Base-by-base conservation (phyloP, 1,140 invertebrate species). In the Anadara kagoshimensis region DNA sequence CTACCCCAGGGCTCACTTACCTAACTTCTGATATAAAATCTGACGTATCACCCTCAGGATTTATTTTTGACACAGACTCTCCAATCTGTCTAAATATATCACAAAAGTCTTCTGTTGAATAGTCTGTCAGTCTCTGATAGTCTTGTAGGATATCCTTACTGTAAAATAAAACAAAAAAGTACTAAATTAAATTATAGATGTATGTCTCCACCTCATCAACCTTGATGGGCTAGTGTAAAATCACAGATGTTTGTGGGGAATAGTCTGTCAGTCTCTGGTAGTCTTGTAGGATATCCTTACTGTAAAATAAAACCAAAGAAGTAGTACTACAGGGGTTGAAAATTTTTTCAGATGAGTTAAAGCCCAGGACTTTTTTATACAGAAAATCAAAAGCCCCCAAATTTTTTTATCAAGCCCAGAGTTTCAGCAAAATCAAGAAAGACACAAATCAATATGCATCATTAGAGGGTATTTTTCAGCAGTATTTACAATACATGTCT, bases 81-180 rank as follows among this genome's bases (percentile, higher is more conserved):
- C 69, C 65, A 0, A 90, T 87, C 51, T 78, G 75, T 8, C 74
- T 76, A 24, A 87, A 84, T 8, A 88, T 76, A 51, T 86, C 72
- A 54, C 78, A 78, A 73, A 83, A 89, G 14, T 84, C 81, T 44
- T 82, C 77, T 49, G 75, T 82, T 1, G 86, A 83, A 16, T 84
- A 79, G 74, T 91, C 85, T 7, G 89, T 89, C 44, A 87, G 79
- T 44, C 83, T 71, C 18, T 78, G 70, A 69, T 87, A 89, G 56
- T 90, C 86, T 18, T 70, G 56, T 64, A 90, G 73, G 14, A 90
- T 78, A 44, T 75, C 78, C 72, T 89, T 88, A 78, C 89, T 90
- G 77, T 1, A 83, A 82, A 47, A 67, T 47, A 61, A n/a, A 57
- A 65, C 4, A n/a, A 59, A 4, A 65, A 11, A n/a, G 10, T 3